phyloP scores from a whole-genome alignment of 2,113 vertebrate genomes.

The Pachycephala philippinensis region DNA sequence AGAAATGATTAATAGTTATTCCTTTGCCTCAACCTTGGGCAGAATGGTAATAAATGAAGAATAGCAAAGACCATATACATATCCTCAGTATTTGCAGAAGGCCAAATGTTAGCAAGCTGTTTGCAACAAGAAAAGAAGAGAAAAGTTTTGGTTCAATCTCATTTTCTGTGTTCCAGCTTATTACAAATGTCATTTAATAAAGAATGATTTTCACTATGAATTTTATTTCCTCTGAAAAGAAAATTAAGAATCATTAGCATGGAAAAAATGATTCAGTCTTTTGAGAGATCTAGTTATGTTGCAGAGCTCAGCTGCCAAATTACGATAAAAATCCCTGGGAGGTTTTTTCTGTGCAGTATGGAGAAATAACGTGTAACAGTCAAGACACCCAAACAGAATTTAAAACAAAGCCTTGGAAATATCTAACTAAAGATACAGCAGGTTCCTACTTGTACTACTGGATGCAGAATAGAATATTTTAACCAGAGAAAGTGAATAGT shows the following conservation, averaged over 20 bases:
- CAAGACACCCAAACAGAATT: background rate
- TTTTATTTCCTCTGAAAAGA: conserved; percentile 31
- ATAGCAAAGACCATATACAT: background rate
- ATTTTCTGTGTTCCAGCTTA: conserved; percentile 1
- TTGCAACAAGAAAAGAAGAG: background rate
- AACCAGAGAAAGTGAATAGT: background rate
- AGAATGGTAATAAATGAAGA: background rate
- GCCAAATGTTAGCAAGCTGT: background rate
- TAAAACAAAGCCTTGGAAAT: background rate
- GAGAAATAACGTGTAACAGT: background rate
- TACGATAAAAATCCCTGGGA: background rate
- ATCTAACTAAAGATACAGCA: background rate
- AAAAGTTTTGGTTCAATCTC: background rate
- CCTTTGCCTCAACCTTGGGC: background rate
- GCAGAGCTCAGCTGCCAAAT: conserved; percentile 7
- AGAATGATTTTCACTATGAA: background rate
- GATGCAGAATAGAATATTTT: background rate
- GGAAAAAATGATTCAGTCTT: background rate
- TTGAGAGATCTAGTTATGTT: conserved; percentile 1
- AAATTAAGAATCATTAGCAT: conserved; percentile 9
- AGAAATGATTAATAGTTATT: background rate
- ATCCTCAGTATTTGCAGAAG: background rate
- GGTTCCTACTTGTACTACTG: background rate
- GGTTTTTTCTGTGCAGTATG: background rate
- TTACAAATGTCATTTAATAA: conserved; percentile 10